Conservation (phyloP, 2,888 invertebrate genomes). For the Omphaloscelis lunosa region DNA sequence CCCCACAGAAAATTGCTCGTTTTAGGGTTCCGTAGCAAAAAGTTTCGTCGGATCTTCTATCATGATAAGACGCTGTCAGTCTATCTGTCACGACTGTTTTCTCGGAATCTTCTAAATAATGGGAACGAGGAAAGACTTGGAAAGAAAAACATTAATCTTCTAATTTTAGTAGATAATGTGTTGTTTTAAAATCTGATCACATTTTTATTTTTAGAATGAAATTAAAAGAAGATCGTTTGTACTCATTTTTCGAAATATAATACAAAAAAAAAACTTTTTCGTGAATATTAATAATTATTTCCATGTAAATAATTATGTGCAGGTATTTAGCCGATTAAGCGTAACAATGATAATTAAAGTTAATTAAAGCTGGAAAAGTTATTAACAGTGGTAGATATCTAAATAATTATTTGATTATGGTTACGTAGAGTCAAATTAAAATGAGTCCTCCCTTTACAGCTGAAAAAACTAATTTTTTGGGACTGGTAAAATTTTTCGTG, state of each 20-base stretch:
- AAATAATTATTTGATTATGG: background rate
- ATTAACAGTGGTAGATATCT: too few relatives aligned
- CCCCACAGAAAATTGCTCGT: too few relatives aligned
- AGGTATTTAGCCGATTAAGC: background rate
- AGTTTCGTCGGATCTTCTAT: background rate
- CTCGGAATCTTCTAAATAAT: conserved; percentile 7
- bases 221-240: background rate
- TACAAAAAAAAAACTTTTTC: background rate
- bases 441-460: background rate
- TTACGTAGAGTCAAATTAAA: conserved; percentile 6
- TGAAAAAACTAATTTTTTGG: background rate
- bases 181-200: background rate
- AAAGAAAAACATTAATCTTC: background rate
- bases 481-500: background rate
- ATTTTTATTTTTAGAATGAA: background rate
- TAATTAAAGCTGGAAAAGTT: background rate
- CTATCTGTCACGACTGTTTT: background rate
- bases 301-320: background rate
- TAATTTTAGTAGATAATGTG: background rate
- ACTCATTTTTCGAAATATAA: too few relatives aligned
- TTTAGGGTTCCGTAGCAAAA: conserved; percentile 10
- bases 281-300: background rate
- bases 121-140: background rate
- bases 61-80: background rate
- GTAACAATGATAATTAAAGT: background rate